A percentile compares a stretch with the other conserved stretches of the same genome.
These are phyloP conservation scores for Salvelinus alpinus DNA, from an alignment of 2,113 vertebrate genomes.

Conservation along the genomic window DNA sequence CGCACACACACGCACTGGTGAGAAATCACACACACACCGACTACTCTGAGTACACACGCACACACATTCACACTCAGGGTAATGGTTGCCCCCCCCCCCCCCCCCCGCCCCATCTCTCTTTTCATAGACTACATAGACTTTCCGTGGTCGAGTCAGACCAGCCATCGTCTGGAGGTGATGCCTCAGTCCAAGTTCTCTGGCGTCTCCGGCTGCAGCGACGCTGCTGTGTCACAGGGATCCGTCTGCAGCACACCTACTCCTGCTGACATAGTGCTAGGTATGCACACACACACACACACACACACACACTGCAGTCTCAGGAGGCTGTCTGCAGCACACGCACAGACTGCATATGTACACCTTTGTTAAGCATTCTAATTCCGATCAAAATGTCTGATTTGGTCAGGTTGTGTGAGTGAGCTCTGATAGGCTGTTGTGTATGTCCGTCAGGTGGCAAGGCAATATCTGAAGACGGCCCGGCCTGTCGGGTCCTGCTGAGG, in stretches of 20 bases:
- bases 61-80: background rate
- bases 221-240: slow-evolving; percentile 88
- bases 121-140: slow-evolving; percentile 88
- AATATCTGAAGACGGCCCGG: slow-evolving; percentile 92
- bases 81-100: background rate
- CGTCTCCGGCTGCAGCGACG: slow-evolving; percentile 93
- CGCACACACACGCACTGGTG: slow-evolving; percentile 85
- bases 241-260: slow-evolving; percentile 87
- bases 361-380: too few relatives aligned
- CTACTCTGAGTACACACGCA: background rate
- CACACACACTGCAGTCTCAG: background rate
- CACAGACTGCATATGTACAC: background rate
- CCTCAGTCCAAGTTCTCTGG: slow-evolving; percentile 93
- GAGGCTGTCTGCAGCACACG: background rate
- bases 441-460: slow-evolving; percentile 81
- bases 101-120: slow-evolving; percentile 14
- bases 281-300: slow-evolving; percentile 22
- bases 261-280: slow-evolving; percentile 88
- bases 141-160: slow-evolving; percentile 88
- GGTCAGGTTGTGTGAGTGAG: background rate
- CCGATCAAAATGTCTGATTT: background rate
- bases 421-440: background rate
- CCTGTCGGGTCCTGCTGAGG: slow-evolving; percentile 89
- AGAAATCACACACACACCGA: slow-evolving; percentile 9
- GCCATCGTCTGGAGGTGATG: slow-evolving; percentile 92